phyloP scores from a whole-genome alignment of 2,888 invertebrate species.

The Theretra japonica region DNA sequence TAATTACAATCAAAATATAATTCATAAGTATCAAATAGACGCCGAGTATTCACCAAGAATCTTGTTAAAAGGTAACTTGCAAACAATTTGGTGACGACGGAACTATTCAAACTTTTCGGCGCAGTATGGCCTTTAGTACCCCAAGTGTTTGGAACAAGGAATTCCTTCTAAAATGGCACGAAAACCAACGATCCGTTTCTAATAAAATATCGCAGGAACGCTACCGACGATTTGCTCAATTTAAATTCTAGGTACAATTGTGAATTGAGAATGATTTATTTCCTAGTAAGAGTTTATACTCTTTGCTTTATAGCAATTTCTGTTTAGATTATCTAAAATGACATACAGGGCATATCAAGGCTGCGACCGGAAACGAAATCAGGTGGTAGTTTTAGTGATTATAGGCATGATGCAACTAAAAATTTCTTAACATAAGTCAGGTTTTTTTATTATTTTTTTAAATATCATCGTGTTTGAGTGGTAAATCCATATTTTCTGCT shows the following conservation, averaged over 20 bases:
- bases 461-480: too few relatives aligned
- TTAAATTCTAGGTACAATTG: neutral
- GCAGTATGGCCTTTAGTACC: neutral
- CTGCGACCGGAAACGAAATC: too few relatives aligned
- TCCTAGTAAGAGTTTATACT: too few relatives aligned
- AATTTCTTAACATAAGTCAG: too few relatives aligned
- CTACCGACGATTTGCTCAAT: neutral
- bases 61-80: neutral
- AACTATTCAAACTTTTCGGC: conserved; percentile 14
- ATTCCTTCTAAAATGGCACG: neutral
- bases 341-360: too few relatives aligned
- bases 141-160: neutral
- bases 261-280: neutral
- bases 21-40: neutral
- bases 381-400: too few relatives aligned
- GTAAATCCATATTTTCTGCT: too few relatives aligned
- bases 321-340: too few relatives aligned
- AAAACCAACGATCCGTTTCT: conserved; percentile 3
- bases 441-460: too few relatives aligned
- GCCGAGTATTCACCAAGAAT: neutral
- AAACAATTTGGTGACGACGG: conserved; percentile 11
- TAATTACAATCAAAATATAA: too few relatives aligned
- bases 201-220: conserved; percentile 6
- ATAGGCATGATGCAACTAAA: too few relatives aligned
- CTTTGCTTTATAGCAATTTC: too few relatives aligned